These are phyloP conservation scores for Ephialtes manifestator DNA, from an alignment of 2,888 invertebrate genomes.

Conservation along the genomic window DNA sequence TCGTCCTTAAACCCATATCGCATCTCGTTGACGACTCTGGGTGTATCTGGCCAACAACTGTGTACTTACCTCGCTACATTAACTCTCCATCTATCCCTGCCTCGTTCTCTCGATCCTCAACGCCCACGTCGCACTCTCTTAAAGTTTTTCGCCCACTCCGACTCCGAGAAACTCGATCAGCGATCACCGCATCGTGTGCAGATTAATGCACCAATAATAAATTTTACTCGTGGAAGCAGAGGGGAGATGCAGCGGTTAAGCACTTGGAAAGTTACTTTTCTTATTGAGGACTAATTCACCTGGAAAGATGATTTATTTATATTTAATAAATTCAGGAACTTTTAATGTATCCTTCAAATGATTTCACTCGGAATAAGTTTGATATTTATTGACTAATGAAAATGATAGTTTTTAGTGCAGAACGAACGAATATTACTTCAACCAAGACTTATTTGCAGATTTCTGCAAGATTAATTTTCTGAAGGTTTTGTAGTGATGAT, in stretches of 20 bases:
- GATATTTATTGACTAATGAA: background rate
- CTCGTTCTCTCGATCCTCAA: slow-evolving; percentile 23
- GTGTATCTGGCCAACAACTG: slow-evolving; percentile 16
- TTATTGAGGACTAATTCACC: background rate
- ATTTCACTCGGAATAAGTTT: background rate
- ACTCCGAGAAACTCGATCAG: slow-evolving; percentile 23
- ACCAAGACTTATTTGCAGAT: no score
- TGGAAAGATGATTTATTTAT: background rate
- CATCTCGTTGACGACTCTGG: slow-evolving; percentile 44
- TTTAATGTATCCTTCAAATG: no score
- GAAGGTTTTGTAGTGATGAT: no score
- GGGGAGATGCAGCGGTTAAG: background rate
- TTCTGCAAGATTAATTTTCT: no score
- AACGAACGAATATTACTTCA: no score
- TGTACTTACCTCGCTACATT: background rate
- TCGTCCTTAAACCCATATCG: slow-evolving; percentile 25
- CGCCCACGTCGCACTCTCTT: slow-evolving; percentile 13
- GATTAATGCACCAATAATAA: slow-evolving; percentile 15
- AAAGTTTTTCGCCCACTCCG: slow-evolving; percentile 23
- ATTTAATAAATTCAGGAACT: background rate
- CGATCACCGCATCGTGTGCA: slow-evolving; percentile 2
- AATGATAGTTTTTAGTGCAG: no score
- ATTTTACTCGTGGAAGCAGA: background rate
- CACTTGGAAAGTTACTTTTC: background rate
- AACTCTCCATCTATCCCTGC: slow-evolving; percentile 18